These are phyloP conservation scores for Platerodrilus igneus DNA, from an alignment of 2,888 invertebrate species.

Conservation along the genomic window DNA sequence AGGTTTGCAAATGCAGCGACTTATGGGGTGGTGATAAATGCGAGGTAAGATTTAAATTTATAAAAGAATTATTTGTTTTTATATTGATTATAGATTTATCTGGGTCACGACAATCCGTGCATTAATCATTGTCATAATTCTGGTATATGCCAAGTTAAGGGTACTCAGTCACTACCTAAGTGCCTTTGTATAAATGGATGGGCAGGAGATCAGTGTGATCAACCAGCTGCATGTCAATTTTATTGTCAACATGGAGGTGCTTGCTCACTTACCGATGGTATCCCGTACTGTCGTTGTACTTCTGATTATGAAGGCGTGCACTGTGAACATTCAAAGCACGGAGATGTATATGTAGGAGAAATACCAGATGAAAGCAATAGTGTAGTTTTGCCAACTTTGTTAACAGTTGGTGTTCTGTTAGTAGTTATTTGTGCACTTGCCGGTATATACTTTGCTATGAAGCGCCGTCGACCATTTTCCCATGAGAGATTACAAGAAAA, in stretches of 20 bases:
- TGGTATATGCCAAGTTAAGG: conserved; percentile 57
- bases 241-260: conserved; percentile 54
- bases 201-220: conserved; percentile 55
- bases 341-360: conserved; percentile 15
- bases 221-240: conserved; percentile 47
- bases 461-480: conserved; percentile 55
- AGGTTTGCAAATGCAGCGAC: conserved; percentile 54
- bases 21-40: conserved; percentile 56
- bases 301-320: conserved; percentile 47
- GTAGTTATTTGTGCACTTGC: conserved; percentile 30
- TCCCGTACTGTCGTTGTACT: conserved; percentile 47
- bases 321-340: conserved; percentile 44
- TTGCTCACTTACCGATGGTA: conserved; percentile 46
- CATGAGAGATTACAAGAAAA: conserved; percentile 79
- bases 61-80: conserved; percentile 3
- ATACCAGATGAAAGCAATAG: conserved; percentile 12
- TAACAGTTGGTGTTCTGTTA: conserved; percentile 23
- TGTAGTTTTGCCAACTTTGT: conserved; percentile 18
- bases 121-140: conserved; percentile 53
- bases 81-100: conserved; percentile 41
- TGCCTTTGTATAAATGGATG: conserved; percentile 57
- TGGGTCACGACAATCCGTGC: conserved; percentile 62
- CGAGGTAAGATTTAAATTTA: conserved; percentile 41
- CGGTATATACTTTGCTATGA: conserved; percentile 37
- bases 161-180: conserved; percentile 48